phyloP scores from a whole-genome alignment of 2,888 invertebrate species.

The Drosophila leonis region DNA sequence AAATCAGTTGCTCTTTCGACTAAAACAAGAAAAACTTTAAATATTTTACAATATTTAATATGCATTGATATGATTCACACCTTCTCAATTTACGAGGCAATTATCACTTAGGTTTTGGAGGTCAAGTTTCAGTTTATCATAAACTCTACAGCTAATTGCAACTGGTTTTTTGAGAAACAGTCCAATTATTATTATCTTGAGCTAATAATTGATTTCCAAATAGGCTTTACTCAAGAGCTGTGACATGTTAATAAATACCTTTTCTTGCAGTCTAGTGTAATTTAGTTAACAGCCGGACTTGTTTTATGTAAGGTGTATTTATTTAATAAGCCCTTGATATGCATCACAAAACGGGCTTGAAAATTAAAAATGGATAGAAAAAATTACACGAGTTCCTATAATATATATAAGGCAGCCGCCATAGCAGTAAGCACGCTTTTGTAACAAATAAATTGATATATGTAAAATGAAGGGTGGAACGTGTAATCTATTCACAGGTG shows the following conservation, averaged over 20 bases:
- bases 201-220: constrained; percentile 21
- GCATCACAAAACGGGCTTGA: constrained; percentile 15
- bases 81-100: not conserved
- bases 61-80: not conserved
- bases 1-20: not conserved
- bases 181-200: constrained; percentile 19
- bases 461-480: constrained; percentile 11
- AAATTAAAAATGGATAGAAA: constrained; percentile 3
- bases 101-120: constrained; percentile 20
- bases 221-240: constrained; percentile 4
- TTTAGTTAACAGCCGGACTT: not conserved
- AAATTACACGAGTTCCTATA: not conserved
- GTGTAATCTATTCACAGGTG: constrained; percentile 1
- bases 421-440: not conserved
- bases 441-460: not conserved
- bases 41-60: not conserved
- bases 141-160: constrained; percentile 28
- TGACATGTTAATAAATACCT: constrained; percentile 21
- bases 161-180: constrained; percentile 18
- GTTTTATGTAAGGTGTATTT: not conserved
- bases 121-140: constrained; percentile 25
- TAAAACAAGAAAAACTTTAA: not conserved
- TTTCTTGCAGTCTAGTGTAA: constrained; percentile 30
- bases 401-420: not conserved
- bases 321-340: constrained; percentile 30